Evolutionary conservation across 2,113 vertebrate species (phyloP), one percentile per base, ranked within the genome.

Genomic region (Tichodroma muraria): DNA sequence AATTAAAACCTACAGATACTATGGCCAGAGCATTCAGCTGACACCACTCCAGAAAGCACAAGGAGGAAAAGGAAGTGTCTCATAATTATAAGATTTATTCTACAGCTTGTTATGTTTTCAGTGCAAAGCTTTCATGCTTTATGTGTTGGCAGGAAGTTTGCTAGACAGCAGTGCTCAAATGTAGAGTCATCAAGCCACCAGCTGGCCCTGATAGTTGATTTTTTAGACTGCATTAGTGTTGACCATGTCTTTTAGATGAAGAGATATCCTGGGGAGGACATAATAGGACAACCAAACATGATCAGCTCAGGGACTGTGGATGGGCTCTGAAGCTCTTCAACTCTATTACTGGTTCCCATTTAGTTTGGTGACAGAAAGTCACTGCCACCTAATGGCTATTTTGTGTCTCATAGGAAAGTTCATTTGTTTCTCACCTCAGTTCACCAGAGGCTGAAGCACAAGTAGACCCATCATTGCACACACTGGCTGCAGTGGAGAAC

Each of bases 181-280:
- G 88, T 56, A 83, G 61, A 89, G 76, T 88, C 85, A 94, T 91
- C 82, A 94, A 95, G 65, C 40, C 52, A 94, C 77, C 93, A 97
- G 93, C 91, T 95, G 94, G 94, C 35, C 90, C 56, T 88, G 76
- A 52, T 14, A 79, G 86, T 56, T 71, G 65, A 53, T 90, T 92
- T 90, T 95, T 92, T 72, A 71, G 86, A 64, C 31, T 53, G 52
- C 56, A 78, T 80, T 93, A 88, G 28, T 6, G 6, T 76, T 15
- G 3, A 80, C 76, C 85, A 71, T 75, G 90, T 21, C 85, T 71
- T 95, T 53, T 45, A 69, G 72, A 93, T 78, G 12, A 94, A 91
- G 64, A 78, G 56, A 75, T 27, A 76, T 75, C 85, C 81, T 60
- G 24, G 52, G 63, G 85, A 94, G 68, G 49, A 84, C 28, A 38